A percentile compares a stretch with the other conserved stretches of the same genome.
Conservation (phyloP, 2,797 vertebrate species). For the Thalassophryne amazonica region DNA sequence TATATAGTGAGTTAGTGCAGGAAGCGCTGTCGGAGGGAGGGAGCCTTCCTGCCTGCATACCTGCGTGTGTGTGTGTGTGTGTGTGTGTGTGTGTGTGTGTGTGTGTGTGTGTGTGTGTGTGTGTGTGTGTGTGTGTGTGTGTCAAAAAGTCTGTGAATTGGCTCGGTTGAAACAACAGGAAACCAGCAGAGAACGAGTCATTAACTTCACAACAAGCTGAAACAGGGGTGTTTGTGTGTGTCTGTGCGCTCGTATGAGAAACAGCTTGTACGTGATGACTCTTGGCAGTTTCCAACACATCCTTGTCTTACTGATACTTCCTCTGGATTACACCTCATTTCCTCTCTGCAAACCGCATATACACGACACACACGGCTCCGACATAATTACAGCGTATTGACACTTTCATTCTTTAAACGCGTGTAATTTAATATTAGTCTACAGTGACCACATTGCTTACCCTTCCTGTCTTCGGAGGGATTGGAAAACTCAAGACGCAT, state of each 20-base stretch:
- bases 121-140: conserved; percentile 43
- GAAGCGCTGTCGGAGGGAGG: conserved; percentile 11
- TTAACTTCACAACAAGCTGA: conserved; percentile 60
- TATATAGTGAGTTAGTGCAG: conserved; percentile 30
- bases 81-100: conserved; percentile 41
- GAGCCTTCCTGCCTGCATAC: conserved; percentile 33
- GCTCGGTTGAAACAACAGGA: conserved; percentile 59
- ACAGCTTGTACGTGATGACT: conserved; percentile 40
- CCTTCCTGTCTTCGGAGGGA: conserved; percentile 27
- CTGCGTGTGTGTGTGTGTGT: conserved; percentile 42
- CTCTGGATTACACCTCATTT: conserved; percentile 60
- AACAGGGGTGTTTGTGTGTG: conserved; percentile 21
- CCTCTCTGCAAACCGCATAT: conserved; percentile 42
- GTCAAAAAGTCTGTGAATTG: conserved; percentile 48
- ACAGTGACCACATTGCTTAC: not conserved
- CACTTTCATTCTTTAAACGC: conserved; percentile 30
- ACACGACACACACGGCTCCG: conserved; percentile 9
- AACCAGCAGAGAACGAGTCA: conserved; percentile 50
- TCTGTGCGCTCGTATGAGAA: conserved; percentile 5
- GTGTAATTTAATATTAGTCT: conserved; percentile 32
- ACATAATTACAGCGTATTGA: conserved; percentile 49
- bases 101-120: conserved; percentile 41
- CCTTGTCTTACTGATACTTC: conserved; percentile 58
- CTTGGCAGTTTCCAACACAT: conserved; percentile 53
- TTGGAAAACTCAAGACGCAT: conserved; percentile 1